Conservation (phyloP, 2,888 invertebrate genomes). For the Troilus luridus region DNA sequence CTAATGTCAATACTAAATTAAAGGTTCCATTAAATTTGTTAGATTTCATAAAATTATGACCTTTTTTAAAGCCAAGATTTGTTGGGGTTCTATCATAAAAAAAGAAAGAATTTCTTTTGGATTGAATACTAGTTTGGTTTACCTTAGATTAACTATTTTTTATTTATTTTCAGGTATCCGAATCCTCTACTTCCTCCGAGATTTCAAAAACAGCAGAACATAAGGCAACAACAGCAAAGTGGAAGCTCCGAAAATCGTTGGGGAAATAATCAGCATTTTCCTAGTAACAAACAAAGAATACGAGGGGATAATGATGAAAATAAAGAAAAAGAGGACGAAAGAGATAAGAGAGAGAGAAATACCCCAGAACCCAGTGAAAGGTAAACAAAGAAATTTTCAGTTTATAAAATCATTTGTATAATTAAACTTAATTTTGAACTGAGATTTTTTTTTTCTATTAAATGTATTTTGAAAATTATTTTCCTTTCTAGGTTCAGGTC, state of each 20-base stretch:
- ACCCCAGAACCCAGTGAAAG: conserved; percentile 66
- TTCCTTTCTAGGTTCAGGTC: conserved; percentile 80
- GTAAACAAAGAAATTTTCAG: background rate
- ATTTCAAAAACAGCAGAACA: conserved; percentile 59
- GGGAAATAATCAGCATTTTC: conserved; percentile 47
- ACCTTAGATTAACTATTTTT: background rate
- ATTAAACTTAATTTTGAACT: too few species aligned
- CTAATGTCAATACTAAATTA: too few species aligned
- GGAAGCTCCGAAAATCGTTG: conserved; percentile 29
- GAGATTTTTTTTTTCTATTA: too few species aligned
- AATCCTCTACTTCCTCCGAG: conserved; percentile 54
- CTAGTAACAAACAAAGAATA: conserved; percentile 40
- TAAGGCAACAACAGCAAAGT: conserved; percentile 27
- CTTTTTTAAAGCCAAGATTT: too few species aligned
- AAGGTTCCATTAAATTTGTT: too few species aligned
- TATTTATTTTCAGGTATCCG: conserved; percentile 3
- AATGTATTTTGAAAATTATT: background rate
- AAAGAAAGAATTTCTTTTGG: background rate
- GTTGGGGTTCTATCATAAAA: too few species aligned
- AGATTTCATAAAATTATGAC: too few species aligned
- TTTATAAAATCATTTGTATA: background rate
- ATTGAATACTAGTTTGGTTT: background rate
- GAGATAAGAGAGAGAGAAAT: conserved; percentile 65
- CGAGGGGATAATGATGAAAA: conserved; percentile 56
- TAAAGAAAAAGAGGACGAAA: conserved; percentile 67